Conservation (phyloP, 2,113 vertebrate genomes). For the Cyanoramphus novaezelandiae region DNA sequence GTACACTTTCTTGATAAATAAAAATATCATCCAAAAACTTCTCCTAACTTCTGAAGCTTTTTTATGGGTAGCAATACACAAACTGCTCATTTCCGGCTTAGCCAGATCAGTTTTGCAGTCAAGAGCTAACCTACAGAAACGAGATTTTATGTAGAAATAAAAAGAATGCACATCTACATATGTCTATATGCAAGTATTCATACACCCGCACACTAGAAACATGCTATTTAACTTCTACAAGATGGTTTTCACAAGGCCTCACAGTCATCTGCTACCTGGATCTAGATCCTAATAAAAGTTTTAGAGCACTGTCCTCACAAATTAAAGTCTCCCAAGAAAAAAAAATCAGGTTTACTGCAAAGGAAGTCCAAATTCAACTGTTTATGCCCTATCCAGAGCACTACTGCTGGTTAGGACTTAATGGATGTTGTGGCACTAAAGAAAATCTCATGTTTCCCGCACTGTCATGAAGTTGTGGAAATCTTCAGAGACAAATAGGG, state of each 20-base stretch:
- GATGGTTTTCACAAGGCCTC: not conserved
- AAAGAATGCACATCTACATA: rapidly evolving
- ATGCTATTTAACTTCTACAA: not conserved
- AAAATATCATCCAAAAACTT: not conserved
- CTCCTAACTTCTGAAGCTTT: not conserved
- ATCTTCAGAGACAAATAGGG: not conserved
- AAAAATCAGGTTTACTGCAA: not conserved
- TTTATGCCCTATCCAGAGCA: not conserved
- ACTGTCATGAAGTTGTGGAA: not conserved
- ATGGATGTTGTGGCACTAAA: not conserved
- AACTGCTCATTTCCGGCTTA: not conserved
- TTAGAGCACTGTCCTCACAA: not conserved
- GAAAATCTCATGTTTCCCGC: not conserved
- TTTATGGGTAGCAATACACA: not conserved
- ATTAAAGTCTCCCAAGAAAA: constrained; percentile 3
- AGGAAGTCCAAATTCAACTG: not conserved
- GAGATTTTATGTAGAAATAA: not conserved
- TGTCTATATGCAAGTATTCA: not conserved
- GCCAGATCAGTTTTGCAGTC: not conserved
- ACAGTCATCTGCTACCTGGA: not conserved
- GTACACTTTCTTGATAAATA: not conserved
- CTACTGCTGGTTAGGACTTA: not conserved
- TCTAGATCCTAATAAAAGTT: not conserved
- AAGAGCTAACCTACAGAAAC: not conserved
- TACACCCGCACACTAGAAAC: not conserved